phyloP scores from a whole-genome alignment of 2,797 vertebrate genomes.

The Monodelphis domestica region DNA sequence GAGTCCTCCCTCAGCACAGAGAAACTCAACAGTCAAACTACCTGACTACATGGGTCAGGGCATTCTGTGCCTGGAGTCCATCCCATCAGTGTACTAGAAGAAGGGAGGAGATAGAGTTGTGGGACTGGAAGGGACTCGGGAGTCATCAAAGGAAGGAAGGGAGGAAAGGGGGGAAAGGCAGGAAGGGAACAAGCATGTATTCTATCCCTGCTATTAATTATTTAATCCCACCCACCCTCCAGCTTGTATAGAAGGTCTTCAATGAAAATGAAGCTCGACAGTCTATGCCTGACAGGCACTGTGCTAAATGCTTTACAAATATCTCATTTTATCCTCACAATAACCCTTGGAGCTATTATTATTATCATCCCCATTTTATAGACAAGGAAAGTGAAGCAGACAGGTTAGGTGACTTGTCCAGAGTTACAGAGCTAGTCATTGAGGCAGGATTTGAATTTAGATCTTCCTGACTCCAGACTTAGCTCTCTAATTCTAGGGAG shows the following conservation, averaged over 20 bases:
- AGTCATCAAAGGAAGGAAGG: not conserved
- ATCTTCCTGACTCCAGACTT: not conserved
- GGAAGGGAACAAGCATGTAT: not conserved
- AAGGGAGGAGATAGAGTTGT: not conserved
- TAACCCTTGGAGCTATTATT: not conserved
- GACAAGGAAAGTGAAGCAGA: not conserved
- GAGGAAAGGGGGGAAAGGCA: not conserved
- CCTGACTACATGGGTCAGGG: not conserved
- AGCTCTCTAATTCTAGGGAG: not conserved
- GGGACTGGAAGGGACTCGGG: not conserved
- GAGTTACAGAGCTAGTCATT: not conserved
- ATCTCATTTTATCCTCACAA: not conserved
- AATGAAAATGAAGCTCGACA: too few species aligned
- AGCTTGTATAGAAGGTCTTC: too few species aligned
- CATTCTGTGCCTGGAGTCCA: not conserved
- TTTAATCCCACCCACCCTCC: too few species aligned
- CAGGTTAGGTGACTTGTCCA: not conserved
- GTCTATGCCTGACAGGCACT: too few species aligned
- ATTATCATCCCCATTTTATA: not conserved
- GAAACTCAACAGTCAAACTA: not conserved
- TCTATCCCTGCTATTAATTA: too few species aligned
- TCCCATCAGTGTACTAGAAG: not conserved
- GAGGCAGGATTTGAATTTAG: not conserved
- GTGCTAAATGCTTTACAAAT: not conserved
- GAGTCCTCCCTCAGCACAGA: not conserved